Conservation (phyloP, 2,113 vertebrate species). For the Ophiodon elongatus region DNA sequence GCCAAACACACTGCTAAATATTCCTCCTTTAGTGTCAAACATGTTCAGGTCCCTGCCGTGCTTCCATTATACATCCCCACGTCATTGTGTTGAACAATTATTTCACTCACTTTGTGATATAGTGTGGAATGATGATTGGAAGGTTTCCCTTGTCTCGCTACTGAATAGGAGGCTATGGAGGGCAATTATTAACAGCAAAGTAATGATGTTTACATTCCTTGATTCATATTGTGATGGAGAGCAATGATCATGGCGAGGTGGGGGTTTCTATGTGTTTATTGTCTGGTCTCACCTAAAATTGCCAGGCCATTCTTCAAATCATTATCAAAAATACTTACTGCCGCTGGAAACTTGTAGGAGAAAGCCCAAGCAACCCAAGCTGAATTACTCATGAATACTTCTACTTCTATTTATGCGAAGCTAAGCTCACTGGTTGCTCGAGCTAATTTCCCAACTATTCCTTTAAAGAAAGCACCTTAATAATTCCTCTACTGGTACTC, state of each 20-base stretch:
- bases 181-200: background rate
- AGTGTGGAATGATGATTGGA: background rate
- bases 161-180: background rate
- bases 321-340: background rate
- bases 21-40: background rate
- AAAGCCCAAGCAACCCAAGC: background rate
- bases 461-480: background rate
- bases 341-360: background rate
- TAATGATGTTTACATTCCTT: conserved; percentile 29
- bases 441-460: background rate
- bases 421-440: background rate
- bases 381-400: background rate
- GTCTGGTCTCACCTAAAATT: background rate
- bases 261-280: background rate
- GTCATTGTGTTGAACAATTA: background rate
- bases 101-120: conserved; percentile 3
- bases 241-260: background rate
- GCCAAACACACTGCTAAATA: background rate
- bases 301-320: background rate
- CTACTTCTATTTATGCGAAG: too few relatives aligned
- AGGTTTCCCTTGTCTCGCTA: background rate
- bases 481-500: background rate
- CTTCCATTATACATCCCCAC: background rate
- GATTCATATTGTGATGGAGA: background rate
- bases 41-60: background rate